These are phyloP conservation scores for Hepsetus odoe DNA, from an alignment of 2,113 vertebrate genomes.

Conservation along the genomic window DNA sequence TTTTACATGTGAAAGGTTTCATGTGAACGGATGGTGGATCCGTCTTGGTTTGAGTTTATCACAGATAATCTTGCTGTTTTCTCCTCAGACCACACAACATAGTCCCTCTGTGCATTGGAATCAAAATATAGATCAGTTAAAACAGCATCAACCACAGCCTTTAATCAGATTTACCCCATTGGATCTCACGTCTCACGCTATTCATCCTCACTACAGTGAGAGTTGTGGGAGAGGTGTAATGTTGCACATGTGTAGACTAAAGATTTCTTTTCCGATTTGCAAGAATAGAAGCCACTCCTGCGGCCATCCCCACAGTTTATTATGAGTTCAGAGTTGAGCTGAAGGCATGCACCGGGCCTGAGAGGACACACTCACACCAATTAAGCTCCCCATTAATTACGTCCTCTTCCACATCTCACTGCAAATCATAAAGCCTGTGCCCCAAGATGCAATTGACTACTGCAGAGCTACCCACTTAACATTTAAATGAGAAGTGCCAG, in stretches of 20 bases:
- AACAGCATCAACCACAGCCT: background rate
- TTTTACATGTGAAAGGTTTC: too few relatives aligned
- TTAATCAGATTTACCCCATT: background rate
- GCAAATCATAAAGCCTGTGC: constrained; percentile 39
- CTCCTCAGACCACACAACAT: too few relatives aligned
- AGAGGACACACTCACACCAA: constrained; percentile 53
- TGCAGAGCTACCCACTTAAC: constrained; percentile 34
- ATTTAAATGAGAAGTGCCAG: constrained; percentile 46
- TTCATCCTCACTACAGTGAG: background rate
- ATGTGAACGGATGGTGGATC: too few relatives aligned
- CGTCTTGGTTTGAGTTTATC: too few relatives aligned
- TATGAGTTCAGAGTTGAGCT: constrained; percentile 54
- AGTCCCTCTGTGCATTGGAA: too few relatives aligned
- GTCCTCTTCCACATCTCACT: constrained; percentile 31
- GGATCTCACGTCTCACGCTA: too few relatives aligned
- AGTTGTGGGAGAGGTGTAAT: background rate
- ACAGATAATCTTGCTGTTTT: too few relatives aligned
- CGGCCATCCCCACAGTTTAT: constrained; percentile 32
- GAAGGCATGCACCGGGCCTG: constrained; percentile 45
- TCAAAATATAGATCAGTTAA: too few relatives aligned
- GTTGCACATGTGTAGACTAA: constrained; percentile 8
- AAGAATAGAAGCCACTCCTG: background rate
- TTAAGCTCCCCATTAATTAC: constrained; percentile 65
- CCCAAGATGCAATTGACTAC: constrained; percentile 27
- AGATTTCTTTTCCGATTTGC: constrained; percentile 14